phyloP scores from a whole-genome alignment of 2,113 vertebrate genomes.

The Bombycilla garrulus region DNA sequence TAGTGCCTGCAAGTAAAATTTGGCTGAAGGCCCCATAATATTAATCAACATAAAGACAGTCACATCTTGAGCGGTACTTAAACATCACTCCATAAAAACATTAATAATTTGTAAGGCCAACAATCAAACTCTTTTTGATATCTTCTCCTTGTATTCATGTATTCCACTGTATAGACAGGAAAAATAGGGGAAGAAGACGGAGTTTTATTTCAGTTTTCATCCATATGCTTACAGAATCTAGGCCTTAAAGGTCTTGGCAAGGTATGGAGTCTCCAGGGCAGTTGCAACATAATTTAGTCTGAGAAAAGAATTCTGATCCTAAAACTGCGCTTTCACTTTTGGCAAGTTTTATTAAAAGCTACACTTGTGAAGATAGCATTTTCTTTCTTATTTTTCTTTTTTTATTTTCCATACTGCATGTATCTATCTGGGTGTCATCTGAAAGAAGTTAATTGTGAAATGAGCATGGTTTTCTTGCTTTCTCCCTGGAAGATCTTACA shows the following conservation, averaged over 20 bases:
- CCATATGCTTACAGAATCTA: background rate
- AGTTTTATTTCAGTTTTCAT: background rate
- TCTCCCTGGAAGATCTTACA: background rate
- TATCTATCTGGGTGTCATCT: background rate
- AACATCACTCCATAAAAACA: background rate
- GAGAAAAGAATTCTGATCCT: background rate
- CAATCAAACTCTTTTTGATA: background rate
- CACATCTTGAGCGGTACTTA: background rate
- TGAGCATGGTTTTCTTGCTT: background rate
- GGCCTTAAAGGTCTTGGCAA: background rate
- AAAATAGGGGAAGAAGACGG: background rate
- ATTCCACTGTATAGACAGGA: background rate
- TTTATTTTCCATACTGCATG: background rate
- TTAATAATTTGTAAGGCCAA: background rate
- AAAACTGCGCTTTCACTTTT: background rate
- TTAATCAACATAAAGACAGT: background rate
- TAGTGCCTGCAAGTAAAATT: background rate
- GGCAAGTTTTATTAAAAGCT: background rate
- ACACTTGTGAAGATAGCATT: background rate
- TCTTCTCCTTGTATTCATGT: background rate
- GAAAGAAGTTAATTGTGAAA: background rate
- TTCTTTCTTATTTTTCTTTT: background rate
- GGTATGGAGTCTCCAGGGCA: background rate
- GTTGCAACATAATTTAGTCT: background rate
- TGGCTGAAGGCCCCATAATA: background rate